Conservation (phyloP, 2,888 invertebrate genomes). For the Tyria jacobaeae region DNA sequence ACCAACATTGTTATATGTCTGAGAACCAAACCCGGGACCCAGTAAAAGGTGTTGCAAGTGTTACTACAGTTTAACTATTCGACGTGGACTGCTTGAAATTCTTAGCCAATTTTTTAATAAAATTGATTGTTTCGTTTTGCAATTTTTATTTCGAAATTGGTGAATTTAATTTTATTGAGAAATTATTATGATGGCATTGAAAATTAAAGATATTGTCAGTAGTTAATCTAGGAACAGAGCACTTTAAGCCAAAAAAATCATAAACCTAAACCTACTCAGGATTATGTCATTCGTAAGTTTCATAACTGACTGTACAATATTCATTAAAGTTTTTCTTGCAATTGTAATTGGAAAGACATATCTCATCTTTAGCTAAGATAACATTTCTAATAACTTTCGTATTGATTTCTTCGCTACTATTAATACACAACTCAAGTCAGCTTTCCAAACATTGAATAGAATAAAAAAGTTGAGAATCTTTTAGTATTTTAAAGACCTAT, state of each 20-base stretch:
- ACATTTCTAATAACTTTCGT: not conserved
- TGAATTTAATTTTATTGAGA: not conserved
- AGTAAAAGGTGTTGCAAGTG: conserved; percentile 43
- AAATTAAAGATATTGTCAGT: too few relatives aligned
- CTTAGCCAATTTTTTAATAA: conserved; percentile 22
- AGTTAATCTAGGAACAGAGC: too few relatives aligned
- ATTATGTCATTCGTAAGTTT: too few relatives aligned
- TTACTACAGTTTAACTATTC: conserved; percentile 44
- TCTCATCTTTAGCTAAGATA: not conserved
- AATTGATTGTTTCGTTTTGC: conserved; percentile 23
- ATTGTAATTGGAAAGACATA: not conserved
- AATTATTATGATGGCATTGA: too few relatives aligned
- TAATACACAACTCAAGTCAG: conserved; percentile 25
- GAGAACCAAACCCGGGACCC: conserved; percentile 45
- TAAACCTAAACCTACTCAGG: too few relatives aligned
- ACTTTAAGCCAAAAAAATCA: too few relatives aligned
- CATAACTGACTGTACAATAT: not conserved
- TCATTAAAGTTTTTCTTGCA: not conserved
- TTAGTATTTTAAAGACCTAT: conserved; percentile 34
- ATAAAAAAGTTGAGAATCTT: conserved; percentile 21
- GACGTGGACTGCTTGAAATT: conserved; percentile 22
- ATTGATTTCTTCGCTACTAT: conserved; percentile 6
- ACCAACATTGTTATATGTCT: conserved; percentile 42
- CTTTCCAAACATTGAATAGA: conserved; percentile 38
- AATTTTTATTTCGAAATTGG: conserved; percentile 3